Evolutionary conservation across 2,888 invertebrate genomes (phyloP), one percentile per base, ranked within the genome.

Genomic region (Hofmannophila pseudospretella): DNA sequence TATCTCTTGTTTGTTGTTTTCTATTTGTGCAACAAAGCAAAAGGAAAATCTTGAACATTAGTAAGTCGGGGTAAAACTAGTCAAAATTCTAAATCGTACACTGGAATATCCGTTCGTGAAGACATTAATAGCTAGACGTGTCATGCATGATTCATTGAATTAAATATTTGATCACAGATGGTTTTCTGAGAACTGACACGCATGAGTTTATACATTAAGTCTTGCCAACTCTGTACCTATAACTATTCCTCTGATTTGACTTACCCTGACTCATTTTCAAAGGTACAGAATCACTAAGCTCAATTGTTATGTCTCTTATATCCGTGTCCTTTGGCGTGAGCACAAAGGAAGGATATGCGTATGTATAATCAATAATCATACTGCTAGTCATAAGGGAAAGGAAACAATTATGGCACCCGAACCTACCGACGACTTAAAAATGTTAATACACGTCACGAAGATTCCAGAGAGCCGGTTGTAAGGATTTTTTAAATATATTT

Each of bases 391-490:
- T 7, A 26, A 34, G 31, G 31, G 34, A 39, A 39, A 31, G 39
- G 39, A 39, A 39, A 34, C 38, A 38, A 40, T 39, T 31, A 22
- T 23, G 20, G 32, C 13, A 19, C 26, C 32, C 25, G 35, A 38
- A 38, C 35, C 30, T 35, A 34, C 32, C 36, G 20, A 25, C 25
- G 29, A 26, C 32, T 32, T 28, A n/a, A n/a, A n/a, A 23, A 23
- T 23, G 8, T 23, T 23, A 23, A 23, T 23, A 1, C 20, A 20
- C 20, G n/a, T 16, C 5, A 16, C 5, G 5, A 5, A 5, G 16
- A 16, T 16, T 16, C 16, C 16, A 5, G 16, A 16, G 16, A 16
- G n/a, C n/a, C n/a, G n/a, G n/a, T n/a, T n/a, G n/a, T n/a, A n/a
- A n/a, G n/a, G n/a, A n/a, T n/a, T n/a, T n/a, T n/a, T n/a, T n/a